Evolutionary conservation across 2,797 vertebrate genomes (phyloP), one percentile per base, ranked within the genome.

Genomic region (Paramormyrops hopkinsi): DNA sequence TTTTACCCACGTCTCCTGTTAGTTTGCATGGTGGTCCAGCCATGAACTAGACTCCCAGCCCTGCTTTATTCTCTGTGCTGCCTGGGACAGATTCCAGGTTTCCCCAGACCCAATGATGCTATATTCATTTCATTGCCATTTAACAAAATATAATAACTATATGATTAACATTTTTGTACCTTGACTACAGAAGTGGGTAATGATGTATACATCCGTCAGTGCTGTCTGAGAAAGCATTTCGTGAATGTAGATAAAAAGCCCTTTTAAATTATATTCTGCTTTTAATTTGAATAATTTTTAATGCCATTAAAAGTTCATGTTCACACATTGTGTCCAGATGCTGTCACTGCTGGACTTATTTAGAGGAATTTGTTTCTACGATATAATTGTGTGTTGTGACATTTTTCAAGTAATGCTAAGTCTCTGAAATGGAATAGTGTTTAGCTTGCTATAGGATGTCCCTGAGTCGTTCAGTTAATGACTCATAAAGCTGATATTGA

Each of bases 401-500:
- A 51, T 85, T 85, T 56, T 62, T 83, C 76, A 12, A 46, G 37
- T 46, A 22, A 12, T 84, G 9, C 76, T 2, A 51, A 25, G 22
- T 17, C 50, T 5, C 53, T 14, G 41, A 82, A 51, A 41, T 41
- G 51, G 53, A 44, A 29, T 53, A 62, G 6, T 22, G 56, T 83
- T 53, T 56, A 56, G 48, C 88, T 29, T 53, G n/a, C 73, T 25
- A 53, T 54, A 51, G 17, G 79, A 79, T 59, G 33, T 59, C 50
- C 22, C 37, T 4, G 44, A 51, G 83, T 51, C 83, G n/a, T 33
- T 53, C 83, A 86, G 83, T 53, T 86, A 86, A 86, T 86, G 83
- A 86, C 83, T 86, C 83, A 86, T 86, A 86, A 54, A 86, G 83
- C 12, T 53, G 83, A 86, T 86, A 86, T 86, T 86, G 83, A 86